phyloP scores from a whole-genome alignment of 1,140 invertebrate species.

The Nephotettix cincticeps region DNA sequence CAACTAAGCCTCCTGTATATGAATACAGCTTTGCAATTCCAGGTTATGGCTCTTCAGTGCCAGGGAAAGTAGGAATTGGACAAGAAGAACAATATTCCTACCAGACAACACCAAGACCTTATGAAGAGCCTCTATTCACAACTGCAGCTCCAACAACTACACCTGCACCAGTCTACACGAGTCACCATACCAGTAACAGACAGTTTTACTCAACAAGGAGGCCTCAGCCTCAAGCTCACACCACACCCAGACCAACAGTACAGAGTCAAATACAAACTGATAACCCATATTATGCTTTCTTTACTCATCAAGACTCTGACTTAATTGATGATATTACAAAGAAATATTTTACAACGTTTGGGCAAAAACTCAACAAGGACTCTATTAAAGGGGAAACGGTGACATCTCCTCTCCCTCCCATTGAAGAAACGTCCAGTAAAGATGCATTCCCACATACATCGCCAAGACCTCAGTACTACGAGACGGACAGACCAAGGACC shows the following conservation, averaged over 20 bases:
- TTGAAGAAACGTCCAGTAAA: conserved; percentile 49
- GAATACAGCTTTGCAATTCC: conserved; percentile 42
- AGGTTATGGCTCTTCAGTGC: conserved; percentile 36
- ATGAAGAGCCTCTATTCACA: conserved; percentile 20
- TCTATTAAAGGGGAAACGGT: conserved; percentile 42
- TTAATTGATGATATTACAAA: conserved; percentile 72
- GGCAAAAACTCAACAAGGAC: conserved; percentile 60
- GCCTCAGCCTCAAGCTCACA: neutral
- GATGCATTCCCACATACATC: conserved; percentile 16
- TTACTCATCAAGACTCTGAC: conserved; percentile 68
- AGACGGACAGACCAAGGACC: neutral
- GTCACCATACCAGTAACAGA: neutral
- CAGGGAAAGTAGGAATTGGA: conserved; percentile 33
- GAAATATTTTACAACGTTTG: conserved; percentile 73
- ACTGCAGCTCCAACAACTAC: conserved; percentile 13
- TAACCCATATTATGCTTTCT: conserved; percentile 65
- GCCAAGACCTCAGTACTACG: neutral
- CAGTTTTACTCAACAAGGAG: conserved; percentile 1
- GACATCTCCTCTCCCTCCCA: conserved; percentile 55
- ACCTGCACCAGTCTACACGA: neutral
- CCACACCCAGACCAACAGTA: neutral
- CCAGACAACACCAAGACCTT: conserved; percentile 22
- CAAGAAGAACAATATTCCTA: conserved; percentile 28
- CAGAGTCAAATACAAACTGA: conserved; percentile 32
- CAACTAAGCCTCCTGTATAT: conserved; percentile 40